Conservation (phyloP, 2,888 invertebrate species). For the Pyrrhia umbra region DNA sequence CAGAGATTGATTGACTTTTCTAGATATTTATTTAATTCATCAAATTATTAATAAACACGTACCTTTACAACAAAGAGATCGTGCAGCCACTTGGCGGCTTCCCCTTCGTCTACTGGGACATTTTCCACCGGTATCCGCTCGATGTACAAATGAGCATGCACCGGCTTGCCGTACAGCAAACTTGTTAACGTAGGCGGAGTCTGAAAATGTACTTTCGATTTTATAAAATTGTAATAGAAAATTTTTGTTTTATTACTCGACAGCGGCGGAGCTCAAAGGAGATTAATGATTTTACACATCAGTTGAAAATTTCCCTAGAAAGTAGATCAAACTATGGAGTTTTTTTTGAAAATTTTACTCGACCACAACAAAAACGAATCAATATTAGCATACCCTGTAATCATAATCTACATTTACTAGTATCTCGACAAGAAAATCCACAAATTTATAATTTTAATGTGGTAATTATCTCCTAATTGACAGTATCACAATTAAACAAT, state of each 20-base stretch:
- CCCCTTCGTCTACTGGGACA: slow-evolving; percentile 94
- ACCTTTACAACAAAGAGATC: slow-evolving; percentile 95
- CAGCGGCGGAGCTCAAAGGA: too few species aligned
- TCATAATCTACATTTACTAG: slow-evolving; percentile 12
- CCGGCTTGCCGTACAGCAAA: slow-evolving; percentile 93
- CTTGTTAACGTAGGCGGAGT: slow-evolving; percentile 94
- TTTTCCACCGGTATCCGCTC: slow-evolving; percentile 95
- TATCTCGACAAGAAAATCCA: slow-evolving; percentile 19
- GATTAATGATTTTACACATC: too few species aligned
- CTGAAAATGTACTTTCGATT: slow-evolving; percentile 68
- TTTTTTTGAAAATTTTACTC: slow-evolving; percentile 23
- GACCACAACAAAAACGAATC: slow-evolving; percentile 17
- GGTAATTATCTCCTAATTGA: slow-evolving; percentile 30
- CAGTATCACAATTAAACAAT: slow-evolving; percentile 21
- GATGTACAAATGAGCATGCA: slow-evolving; percentile 94
- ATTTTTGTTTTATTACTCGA: background rate
- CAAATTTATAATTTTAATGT: slow-evolving; percentile 39
- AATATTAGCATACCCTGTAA: slow-evolving; percentile 19
- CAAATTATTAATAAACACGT: slow-evolving; percentile 57
- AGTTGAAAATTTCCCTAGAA: too few species aligned
- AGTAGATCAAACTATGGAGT: too few species aligned
- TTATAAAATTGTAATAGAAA: background rate
- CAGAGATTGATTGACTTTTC: too few species aligned
- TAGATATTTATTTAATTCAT: too few species aligned
- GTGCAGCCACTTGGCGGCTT: slow-evolving; percentile 95